A percentile compares a stretch with the other conserved stretches of the same genome.
phyloP scores from a whole-genome alignment of 2,888 invertebrate genomes.

The Biston stratarius region DNA sequence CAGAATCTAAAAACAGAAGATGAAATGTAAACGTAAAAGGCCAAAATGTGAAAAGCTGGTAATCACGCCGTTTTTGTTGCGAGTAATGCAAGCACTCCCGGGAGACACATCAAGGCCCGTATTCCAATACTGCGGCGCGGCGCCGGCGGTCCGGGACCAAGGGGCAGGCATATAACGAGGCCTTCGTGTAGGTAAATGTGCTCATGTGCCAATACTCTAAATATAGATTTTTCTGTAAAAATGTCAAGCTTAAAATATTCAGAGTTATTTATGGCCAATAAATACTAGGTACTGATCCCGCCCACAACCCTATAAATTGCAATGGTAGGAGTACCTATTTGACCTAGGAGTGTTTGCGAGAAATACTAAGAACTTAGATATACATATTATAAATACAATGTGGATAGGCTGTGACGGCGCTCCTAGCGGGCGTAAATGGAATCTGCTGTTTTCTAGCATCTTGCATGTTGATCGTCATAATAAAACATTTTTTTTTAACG shows the following conservation, averaged over 20 bases:
- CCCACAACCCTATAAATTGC: too few relatives aligned
- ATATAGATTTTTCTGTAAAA: background rate
- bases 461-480: too few relatives aligned
- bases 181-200: constrained; percentile 75
- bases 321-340: too few relatives aligned
- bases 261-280: too few relatives aligned
- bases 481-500: too few relatives aligned
- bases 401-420: too few relatives aligned
- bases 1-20: background rate
- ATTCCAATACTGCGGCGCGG: constrained; percentile 48
- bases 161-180: constrained; percentile 65
- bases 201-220: constrained; percentile 49
- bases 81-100: constrained; percentile 47
- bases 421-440: too few relatives aligned
- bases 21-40: constrained; percentile 3
- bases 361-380: too few relatives aligned
- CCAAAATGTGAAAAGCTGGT: constrained; percentile 23
- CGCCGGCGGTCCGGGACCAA: constrained; percentile 55
- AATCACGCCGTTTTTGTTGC: constrained; percentile 37
- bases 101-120: constrained; percentile 52
- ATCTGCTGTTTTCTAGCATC: too few relatives aligned
- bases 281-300: constrained; percentile 35
- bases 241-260: too few relatives aligned
- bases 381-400: too few relatives aligned
- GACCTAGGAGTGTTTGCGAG: too few relatives aligned